Evolutionary conservation across 1,140 invertebrate genomes (phyloP), one percentile per base, ranked within the genome.

Genomic region (Zaprionus camerounensis): DNA sequence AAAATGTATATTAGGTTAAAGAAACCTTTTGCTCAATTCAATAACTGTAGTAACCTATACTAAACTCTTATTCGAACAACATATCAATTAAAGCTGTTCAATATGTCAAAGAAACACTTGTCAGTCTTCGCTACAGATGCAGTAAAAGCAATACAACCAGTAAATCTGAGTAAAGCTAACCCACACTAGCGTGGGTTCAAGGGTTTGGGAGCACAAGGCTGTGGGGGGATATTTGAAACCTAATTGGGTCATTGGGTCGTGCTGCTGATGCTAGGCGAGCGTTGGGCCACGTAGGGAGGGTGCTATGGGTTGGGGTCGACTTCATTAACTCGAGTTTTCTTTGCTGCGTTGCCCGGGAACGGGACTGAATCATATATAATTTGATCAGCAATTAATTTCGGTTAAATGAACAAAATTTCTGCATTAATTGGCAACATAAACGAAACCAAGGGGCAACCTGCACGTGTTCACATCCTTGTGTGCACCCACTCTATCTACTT

Each of bases 301-400:
- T 13, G 3, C 9, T 2, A 2, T 34, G 31, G n/a, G 11, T 6
- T 5, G 17, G 63, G 2, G 46, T 36, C 70, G 41, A 68, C 49
- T 67, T 76, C 57, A 77, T 77, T 77, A 76, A 61, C 65, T 56
- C 17, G 66, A 56, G 31, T 36, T 58, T 34, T 55, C 46, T 62
- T 38, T 55, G 68, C 59, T 56, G 51, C 31, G 78, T 65, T 68
- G 56, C 41, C 26, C 58, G 71, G 73, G 31, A 57, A 64, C 74
- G 53, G 44, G 17, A 22, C 49, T 51, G 68, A 74, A 71, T 76
- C 67, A 78, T 67, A 76, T 69, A 86, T 76, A 82, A 72, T 71
- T 73, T 71, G 76, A 82, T 85, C 76, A 86, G 68, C 79, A 88
- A 87, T 88, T 87, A 80, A 81, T 83, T 90, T 90, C 76, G 78